A percentile compares a stretch with the other conserved stretches of the same genome.
These are phyloP conservation scores for Peucedramus taeniatus DNA, from an alignment of 2,113 vertebrate species.

Conservation along the genomic window DNA sequence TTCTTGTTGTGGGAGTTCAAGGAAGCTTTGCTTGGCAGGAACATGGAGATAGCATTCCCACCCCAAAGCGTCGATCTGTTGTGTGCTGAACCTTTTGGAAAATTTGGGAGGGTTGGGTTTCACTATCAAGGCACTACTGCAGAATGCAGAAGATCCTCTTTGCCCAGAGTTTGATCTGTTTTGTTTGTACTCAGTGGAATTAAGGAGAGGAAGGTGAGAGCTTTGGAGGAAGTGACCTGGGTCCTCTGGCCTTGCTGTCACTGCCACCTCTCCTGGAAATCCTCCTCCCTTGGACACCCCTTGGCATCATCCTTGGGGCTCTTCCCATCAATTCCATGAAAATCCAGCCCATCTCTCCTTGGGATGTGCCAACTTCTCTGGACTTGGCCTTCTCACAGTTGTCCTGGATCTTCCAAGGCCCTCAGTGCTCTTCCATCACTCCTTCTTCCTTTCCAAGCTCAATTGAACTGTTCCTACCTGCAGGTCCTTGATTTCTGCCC, in stretches of 20 bases:
- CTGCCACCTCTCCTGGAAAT: not conserved
- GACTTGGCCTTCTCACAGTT: not conserved
- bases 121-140: accelerated
- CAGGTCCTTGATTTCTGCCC: not conserved
- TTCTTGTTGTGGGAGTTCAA: not conserved
- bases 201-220: not conserved
- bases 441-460: not conserved
- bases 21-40: not conserved
- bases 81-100: not conserved
- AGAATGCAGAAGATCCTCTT: too few relatives aligned
- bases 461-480: not conserved
- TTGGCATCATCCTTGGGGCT: not conserved
- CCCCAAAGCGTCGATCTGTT: accelerated
- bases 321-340: accelerated
- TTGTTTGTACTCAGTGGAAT: accelerated
- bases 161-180: not conserved
- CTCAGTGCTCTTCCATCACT: not conserved
- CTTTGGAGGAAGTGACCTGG: not conserved
- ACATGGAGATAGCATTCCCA: accelerated
- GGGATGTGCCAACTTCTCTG: not conserved
- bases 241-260: accelerated
- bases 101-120: not conserved
- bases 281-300: not conserved
- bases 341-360: accelerated
- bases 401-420: not conserved